These are phyloP conservation scores for Siderastrea radians DNA, from an alignment of 92 coral and sea anemone species.

Conservation along the genomic window DNA sequence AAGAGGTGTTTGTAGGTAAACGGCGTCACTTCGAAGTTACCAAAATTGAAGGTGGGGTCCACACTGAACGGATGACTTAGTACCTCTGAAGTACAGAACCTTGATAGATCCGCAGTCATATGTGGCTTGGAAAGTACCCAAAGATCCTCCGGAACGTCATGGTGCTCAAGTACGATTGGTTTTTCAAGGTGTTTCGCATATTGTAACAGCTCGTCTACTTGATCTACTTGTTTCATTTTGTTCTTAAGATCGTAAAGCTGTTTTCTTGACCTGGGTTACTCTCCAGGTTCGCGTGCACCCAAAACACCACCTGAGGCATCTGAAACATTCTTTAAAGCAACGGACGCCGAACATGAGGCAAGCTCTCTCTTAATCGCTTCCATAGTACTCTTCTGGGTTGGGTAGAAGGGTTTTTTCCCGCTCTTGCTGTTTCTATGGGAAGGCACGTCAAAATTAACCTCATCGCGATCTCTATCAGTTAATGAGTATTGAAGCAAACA, in stretches of 20 bases:
- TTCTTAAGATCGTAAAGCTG: not conserved
- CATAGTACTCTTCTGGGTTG: slow-evolving; percentile 63
- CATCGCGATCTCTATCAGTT: not conserved
- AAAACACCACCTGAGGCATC: slow-evolving; percentile 46
- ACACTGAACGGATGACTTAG: slow-evolving; percentile 28
- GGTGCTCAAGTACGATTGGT: not conserved
- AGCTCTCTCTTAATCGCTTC: slow-evolving; percentile 19
- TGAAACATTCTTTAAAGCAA: slow-evolving; percentile 39
- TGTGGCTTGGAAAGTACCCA: slow-evolving; percentile 22
- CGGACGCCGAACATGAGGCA: not conserved
- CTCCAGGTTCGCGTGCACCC: slow-evolving; percentile 43
- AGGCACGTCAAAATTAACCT: slow-evolving; percentile 31
- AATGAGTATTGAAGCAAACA: slow-evolving; percentile 49
- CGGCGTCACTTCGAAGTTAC: slow-evolving; percentile 32
- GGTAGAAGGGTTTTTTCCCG: slow-evolving; percentile 55
- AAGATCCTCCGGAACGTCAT: slow-evolving; percentile 22
- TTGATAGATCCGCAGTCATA: slow-evolving; percentile 19
- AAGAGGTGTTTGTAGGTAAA: slow-evolving; percentile 24
- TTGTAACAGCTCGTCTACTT: not conserved
- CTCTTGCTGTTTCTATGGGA: slow-evolving; percentile 29
- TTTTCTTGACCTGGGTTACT: slow-evolving; percentile 6
- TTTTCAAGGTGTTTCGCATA: not conserved
- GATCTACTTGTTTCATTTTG: not conserved
- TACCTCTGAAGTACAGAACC: slow-evolving; percentile 8
- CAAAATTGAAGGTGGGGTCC: not conserved